Evolutionary conservation across 2,113 vertebrate species (phyloP).

Genomic region (Mola mola): DNA sequence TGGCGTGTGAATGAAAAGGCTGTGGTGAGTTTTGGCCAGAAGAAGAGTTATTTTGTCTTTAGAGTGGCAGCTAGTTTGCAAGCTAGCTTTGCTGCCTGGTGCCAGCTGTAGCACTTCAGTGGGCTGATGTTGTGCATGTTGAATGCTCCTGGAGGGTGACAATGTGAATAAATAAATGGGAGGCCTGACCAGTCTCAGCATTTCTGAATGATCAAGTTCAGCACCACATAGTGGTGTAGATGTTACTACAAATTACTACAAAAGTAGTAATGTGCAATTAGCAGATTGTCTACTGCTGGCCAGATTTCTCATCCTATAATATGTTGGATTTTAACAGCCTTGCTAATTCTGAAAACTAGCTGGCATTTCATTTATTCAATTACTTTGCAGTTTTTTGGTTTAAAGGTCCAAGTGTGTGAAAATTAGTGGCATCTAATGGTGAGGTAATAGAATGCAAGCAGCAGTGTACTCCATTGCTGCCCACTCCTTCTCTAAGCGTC

Average conservation of each 20-base stretch:
- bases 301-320: too few species aligned
- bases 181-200: constrained; percentile 49
- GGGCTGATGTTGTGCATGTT: constrained; percentile 52
- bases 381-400: too few species aligned
- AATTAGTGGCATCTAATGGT: too few species aligned
- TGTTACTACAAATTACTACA: too few species aligned
- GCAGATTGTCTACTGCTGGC: constrained; percentile 2
- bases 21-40: constrained; percentile 50
- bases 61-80: constrained; percentile 55
- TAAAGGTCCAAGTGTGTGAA: too few species aligned
- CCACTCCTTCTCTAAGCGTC: too few species aligned
- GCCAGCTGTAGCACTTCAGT: constrained; percentile 61
- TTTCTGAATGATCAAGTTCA: constrained; percentile 56
- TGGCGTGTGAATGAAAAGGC: constrained; percentile 56
- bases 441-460: too few species aligned
- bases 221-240: constrained; percentile 13
- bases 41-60: constrained; percentile 48
- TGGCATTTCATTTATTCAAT: too few species aligned
- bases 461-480: too few species aligned
- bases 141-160: constrained; percentile 54
- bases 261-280: too few species aligned
- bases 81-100: constrained; percentile 43
- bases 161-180: constrained; percentile 64
- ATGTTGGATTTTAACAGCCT: too few species aligned
- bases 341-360: too few species aligned